A percentile compares a stretch with the other conserved stretches of the same genome.
These are phyloP conservation scores for Gonocerus acuteangulatus DNA, from an alignment of 2,888 invertebrate species.

Conservation along the genomic window DNA sequence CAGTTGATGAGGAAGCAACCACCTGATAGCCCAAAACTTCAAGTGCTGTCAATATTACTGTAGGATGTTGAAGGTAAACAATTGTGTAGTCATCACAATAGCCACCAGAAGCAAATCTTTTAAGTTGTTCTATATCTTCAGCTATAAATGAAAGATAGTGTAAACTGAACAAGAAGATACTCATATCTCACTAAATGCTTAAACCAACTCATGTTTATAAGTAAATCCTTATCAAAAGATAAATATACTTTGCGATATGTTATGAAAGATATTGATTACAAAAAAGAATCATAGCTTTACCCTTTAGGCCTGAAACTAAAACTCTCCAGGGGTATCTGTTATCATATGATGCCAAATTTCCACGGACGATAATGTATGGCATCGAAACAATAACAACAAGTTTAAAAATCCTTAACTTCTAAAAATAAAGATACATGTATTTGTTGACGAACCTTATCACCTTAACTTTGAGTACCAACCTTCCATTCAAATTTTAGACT, in stretches of 20 bases:
- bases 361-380: slow-evolving; percentile 86
- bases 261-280: slow-evolving; percentile 4
- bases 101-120: slow-evolving; percentile 73
- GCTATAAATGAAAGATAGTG: slow-evolving; percentile 26
- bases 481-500: too few species aligned
- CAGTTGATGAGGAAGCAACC: slow-evolving; percentile 76
- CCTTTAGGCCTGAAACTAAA: slow-evolving; percentile 77
- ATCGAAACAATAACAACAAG: slow-evolving; percentile 46
- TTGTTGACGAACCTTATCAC: too few species aligned
- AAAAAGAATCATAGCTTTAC: slow-evolving; percentile 45
- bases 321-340: slow-evolving; percentile 82
- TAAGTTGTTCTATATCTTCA: slow-evolving; percentile 71
- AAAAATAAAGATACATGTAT: too few species aligned
- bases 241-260: background rate
- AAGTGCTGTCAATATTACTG: slow-evolving; percentile 75
- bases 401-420: too few species aligned
- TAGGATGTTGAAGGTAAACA: slow-evolving; percentile 79
- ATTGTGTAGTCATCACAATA: slow-evolving; percentile 78
- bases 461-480: too few species aligned
- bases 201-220: background rate
- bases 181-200: background rate
- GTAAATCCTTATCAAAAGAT: background rate
- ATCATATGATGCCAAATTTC: slow-evolving; percentile 79
- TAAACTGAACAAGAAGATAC: background rate
- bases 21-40: slow-evolving; percentile 84